These are phyloP conservation scores for Centropus bengalensis DNA, from an alignment of 2,113 vertebrate genomes.

Conservation along the genomic window DNA sequence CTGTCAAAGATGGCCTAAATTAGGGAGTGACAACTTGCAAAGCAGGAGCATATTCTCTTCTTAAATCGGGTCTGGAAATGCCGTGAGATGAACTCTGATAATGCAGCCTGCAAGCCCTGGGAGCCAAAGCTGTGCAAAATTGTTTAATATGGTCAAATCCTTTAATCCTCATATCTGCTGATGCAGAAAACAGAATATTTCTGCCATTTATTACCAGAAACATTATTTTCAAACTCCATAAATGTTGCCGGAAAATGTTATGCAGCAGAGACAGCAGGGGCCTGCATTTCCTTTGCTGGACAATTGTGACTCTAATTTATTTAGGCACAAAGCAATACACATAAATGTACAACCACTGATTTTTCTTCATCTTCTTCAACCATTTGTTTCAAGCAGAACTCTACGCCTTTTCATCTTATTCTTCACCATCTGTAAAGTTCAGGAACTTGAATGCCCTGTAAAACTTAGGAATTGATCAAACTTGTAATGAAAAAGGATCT, in stretches of 20 bases:
- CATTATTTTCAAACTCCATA: conserved; percentile 78
- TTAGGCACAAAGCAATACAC: conserved; percentile 66
- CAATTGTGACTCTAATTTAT: conserved; percentile 78
- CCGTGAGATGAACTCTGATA: conserved; percentile 76
- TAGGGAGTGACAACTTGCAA: conserved; percentile 77
- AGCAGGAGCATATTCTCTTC: conserved; percentile 73
- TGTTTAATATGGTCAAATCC: conserved; percentile 81
- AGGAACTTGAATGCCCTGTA: conserved; percentile 35
- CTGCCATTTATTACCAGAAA: conserved; percentile 82
- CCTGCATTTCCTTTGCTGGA: conserved; percentile 57
- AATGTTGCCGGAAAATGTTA: conserved; percentile 71
- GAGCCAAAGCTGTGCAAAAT: conserved; percentile 81
- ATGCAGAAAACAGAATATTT: conserved; percentile 82
- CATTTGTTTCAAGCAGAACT: conserved; percentile 45
- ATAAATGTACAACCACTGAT: conserved; percentile 49
- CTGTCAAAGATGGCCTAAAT: conserved; percentile 77
- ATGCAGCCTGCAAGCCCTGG: conserved; percentile 73
- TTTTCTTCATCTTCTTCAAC: conserved; percentile 24
- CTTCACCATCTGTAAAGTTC: conserved; percentile 24
- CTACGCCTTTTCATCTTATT: neutral
- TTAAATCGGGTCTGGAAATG: conserved; percentile 79
- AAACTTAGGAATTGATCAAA: conserved; percentile 66
- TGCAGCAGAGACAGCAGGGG: conserved; percentile 59
- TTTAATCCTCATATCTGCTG: conserved; percentile 84
- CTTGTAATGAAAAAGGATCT: conserved; percentile 52